These are phyloP conservation scores for Gasteruption jaculator DNA, from an alignment of 2,888 invertebrate genomes.

Conservation along the genomic window DNA sequence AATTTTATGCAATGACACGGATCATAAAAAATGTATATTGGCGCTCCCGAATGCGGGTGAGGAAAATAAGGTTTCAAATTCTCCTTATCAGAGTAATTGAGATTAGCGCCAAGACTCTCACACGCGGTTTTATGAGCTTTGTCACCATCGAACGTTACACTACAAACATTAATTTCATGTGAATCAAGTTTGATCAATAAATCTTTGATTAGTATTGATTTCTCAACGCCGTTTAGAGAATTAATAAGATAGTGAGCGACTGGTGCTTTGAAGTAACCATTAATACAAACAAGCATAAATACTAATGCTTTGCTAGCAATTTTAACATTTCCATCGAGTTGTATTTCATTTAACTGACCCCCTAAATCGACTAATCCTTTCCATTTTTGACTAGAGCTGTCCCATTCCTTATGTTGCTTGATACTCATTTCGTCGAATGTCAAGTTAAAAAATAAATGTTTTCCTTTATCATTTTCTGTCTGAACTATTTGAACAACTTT, in stretches of 20 bases:
- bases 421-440: slow-evolving; percentile 7
- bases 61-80: too few species aligned
- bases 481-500: slow-evolving; percentile 4
- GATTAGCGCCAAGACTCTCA: too few species aligned
- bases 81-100: too few species aligned
- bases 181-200: too few species aligned
- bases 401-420: neutral
- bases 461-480: neutral
- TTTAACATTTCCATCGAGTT: neutral
- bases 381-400: neutral
- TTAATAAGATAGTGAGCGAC: neutral
- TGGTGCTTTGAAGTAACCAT: neutral
- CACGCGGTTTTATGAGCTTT: too few species aligned
- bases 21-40: too few species aligned
- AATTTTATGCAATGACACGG: too few species aligned
- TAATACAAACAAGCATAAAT: slow-evolving; percentile 1
- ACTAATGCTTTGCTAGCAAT: slow-evolving; percentile 8
- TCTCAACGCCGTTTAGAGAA: neutral
- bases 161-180: too few species aligned
- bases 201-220: too few species aligned
- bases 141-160: too few species aligned
- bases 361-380: slow-evolving; percentile 10
- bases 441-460: neutral
- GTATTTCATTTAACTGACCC: slow-evolving; percentile 3
- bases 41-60: too few species aligned